These are phyloP conservation scores for Caenorhabditis sp. DNA, from an alignment of 2,888 invertebrate genomes.

Conservation along the genomic window DNA sequence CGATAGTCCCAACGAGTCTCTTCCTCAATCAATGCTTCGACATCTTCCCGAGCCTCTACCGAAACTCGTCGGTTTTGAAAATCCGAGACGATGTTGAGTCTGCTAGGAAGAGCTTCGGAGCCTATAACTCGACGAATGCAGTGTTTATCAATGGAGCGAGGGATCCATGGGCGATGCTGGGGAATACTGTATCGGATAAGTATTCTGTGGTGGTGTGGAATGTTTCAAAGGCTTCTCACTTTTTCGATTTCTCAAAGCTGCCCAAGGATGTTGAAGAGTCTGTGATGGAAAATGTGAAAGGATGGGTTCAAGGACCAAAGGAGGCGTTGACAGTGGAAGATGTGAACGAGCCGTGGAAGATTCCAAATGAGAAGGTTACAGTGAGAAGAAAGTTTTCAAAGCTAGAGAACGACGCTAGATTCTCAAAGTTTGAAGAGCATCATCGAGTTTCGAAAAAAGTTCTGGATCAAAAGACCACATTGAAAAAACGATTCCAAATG, in stretches of 20 bases:
- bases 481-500: too few relatives aligned
- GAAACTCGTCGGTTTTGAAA: conserved; percentile 13
- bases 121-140: conserved; percentile 57
- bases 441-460: too few relatives aligned
- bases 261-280: conserved; percentile 47
- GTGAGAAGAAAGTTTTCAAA: too few relatives aligned
- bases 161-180: conserved; percentile 48
- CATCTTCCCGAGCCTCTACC: conserved; percentile 51
- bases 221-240: conserved; percentile 52
- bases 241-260: not conserved
- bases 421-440: too few relatives aligned
- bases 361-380: not conserved
- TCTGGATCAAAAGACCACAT: too few relatives aligned
- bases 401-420: too few relatives aligned
- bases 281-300: conserved; percentile 63
- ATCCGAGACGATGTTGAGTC: conserved; percentile 9
- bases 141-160: conserved; percentile 62
- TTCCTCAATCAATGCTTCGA: conserved; percentile 61
- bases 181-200: not conserved
- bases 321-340: not conserved
- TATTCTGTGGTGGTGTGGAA: conserved; percentile 22
- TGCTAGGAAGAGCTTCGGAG: conserved; percentile 8
- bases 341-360: not conserved
- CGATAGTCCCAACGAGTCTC: conserved; percentile 58
- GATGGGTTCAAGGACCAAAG: conserved; percentile 67